Conservation (phyloP, 2,113 vertebrate species). For the Lepidothrix coronata region DNA sequence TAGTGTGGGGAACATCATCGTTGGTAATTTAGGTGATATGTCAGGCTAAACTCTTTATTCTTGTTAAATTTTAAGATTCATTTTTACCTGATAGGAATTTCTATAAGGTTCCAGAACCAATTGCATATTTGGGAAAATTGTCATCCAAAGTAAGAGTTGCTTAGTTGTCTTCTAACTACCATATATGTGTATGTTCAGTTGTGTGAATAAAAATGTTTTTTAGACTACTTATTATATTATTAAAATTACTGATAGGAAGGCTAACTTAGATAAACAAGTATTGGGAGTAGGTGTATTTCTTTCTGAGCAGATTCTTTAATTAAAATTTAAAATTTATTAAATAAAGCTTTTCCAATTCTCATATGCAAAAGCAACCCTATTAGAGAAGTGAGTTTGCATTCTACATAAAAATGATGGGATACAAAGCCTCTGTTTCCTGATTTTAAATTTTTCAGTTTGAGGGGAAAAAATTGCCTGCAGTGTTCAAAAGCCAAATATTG, state of each 20-base stretch:
- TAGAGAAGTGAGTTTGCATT: not conserved
- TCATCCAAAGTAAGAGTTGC: not conserved
- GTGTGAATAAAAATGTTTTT: not conserved
- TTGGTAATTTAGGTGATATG: not conserved
- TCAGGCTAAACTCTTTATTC: not conserved
- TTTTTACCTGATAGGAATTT: not conserved
- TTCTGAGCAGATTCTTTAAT: not conserved
- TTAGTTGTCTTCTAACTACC: not conserved
- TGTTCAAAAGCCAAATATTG: conserved; percentile 1
- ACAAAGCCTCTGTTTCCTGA: not conserved
- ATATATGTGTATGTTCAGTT: not conserved
- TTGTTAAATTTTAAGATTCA: not conserved
- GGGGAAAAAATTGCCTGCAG: not conserved
- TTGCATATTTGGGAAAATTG: not conserved
- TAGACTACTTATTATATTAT: not conserved
- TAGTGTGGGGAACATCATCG: not conserved
- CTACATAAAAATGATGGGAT: not conserved
- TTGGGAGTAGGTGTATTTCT: not conserved
- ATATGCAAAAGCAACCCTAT: not conserved
- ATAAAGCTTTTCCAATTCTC: not conserved
- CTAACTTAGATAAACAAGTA: not conserved
- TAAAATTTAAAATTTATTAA: not conserved
- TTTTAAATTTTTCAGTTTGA: conserved; percentile 1
- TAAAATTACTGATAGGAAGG: not conserved
- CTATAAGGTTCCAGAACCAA: not conserved